Percentiles rank a stretch among this genome's conserved stretches.
Evolutionary conservation across 2,888 invertebrate genomes (phyloP).

Genomic region (Erebia aethiops): DNA sequence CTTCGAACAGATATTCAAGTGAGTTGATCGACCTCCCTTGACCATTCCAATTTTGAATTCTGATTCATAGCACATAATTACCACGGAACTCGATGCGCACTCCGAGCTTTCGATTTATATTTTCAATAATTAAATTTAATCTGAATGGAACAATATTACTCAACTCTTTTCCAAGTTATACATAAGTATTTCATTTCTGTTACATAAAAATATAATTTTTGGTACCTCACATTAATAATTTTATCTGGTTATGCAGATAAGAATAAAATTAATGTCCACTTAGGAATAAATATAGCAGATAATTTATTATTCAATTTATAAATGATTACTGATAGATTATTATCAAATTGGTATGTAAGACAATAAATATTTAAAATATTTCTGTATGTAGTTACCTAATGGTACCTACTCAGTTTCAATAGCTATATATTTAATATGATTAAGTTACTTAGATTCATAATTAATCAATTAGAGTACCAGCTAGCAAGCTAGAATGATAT

Average conservation of each 20-base stretch:
- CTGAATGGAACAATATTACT: not conserved
- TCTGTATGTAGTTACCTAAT: too few species aligned
- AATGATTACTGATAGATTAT: constrained; percentile 34
- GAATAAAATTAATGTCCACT: constrained; percentile 41
- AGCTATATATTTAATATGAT: too few species aligned
- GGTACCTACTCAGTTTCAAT: too few species aligned
- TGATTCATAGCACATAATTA: constrained; percentile 17
- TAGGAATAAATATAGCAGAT: constrained; percentile 37
- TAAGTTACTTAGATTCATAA: too few species aligned
- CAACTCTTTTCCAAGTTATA: constrained; percentile 8
- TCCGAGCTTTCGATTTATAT: not conserved
- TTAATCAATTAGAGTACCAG: too few species aligned
- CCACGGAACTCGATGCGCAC: constrained; percentile 1
- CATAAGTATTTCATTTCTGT: constrained; percentile 30
- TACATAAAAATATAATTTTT: constrained; percentile 41
- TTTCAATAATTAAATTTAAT: not conserved
- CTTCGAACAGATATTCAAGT: constrained; percentile 88
- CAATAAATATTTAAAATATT: not conserved
- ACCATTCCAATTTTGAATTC: constrained; percentile 13
- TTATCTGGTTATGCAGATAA: constrained; percentile 46
- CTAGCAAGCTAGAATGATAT: too few species aligned
- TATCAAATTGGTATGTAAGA: constrained; percentile 1
- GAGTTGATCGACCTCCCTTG: constrained; percentile 45
- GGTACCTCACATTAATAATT: constrained; percentile 39
- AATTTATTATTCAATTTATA: constrained; percentile 41